Conservation (phyloP, 2,113 vertebrate genomes). For the Emydura subglobosa region DNA sequence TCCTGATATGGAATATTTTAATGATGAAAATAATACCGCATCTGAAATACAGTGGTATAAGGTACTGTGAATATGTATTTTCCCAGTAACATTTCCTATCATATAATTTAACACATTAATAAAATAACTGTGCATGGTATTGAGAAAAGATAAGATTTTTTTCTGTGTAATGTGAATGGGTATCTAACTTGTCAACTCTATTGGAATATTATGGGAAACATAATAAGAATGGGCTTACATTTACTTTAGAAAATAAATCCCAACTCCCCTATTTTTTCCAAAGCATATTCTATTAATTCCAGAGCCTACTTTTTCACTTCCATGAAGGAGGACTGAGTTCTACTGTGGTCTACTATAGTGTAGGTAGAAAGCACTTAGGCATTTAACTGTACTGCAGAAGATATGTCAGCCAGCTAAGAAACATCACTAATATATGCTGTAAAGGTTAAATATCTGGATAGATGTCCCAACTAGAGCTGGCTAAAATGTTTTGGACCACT, state of each 20-base stretch:
- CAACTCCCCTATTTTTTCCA: background rate
- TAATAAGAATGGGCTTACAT: background rate
- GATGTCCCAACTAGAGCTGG: background rate
- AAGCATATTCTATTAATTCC: background rate
- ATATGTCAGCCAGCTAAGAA: background rate
- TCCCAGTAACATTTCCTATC: background rate
- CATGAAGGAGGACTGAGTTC: background rate
- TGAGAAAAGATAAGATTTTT: background rate
- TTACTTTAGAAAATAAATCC: background rate
- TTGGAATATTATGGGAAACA: background rate
- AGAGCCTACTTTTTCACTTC: background rate
- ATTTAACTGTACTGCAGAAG: background rate
- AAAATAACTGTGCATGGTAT: background rate
- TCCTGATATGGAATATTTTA: constrained; percentile 78
- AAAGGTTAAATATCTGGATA: background rate
- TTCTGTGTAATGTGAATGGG: background rate
- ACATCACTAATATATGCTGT: background rate
- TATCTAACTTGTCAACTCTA: accelerated
- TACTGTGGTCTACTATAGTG: background rate
- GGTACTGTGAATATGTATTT: constrained; percentile 74
- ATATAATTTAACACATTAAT: background rate
- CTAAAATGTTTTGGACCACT: background rate
- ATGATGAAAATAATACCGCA: constrained; percentile 68
- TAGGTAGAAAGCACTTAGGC: background rate
- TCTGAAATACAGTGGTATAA: constrained; percentile 86